Percentiles rank a stretch among this genome's conserved stretches.
These are phyloP conservation scores for Dione vanillae DNA, from an alignment of 2,888 invertebrate species.

Conservation along the genomic window DNA sequence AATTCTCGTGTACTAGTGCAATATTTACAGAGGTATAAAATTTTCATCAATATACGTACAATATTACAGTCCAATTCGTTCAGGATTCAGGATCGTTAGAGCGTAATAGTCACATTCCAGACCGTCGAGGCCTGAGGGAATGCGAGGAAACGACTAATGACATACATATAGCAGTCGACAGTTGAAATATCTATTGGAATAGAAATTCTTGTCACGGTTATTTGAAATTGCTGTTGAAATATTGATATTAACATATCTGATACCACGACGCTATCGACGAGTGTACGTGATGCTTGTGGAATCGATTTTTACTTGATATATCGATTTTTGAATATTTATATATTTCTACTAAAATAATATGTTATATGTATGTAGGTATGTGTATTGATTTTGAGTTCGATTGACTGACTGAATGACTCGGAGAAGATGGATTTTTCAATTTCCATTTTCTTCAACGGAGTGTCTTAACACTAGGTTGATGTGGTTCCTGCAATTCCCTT, in stretches of 20 bases:
- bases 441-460: too few relatives aligned
- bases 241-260: not conserved
- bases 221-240: not conserved
- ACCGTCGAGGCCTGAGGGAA: constrained; percentile 33
- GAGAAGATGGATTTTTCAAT: too few relatives aligned
- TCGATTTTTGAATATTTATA: too few relatives aligned
- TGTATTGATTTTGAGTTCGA: too few relatives aligned
- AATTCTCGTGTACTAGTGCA: too few relatives aligned
- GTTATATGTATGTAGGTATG: too few relatives aligned
- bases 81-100: constrained; percentile 30
- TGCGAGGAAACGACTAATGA: constrained; percentile 24
- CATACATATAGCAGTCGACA: not conserved
- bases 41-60: not conserved
- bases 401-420: too few relatives aligned
- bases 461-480: too few relatives aligned
- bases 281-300: not conserved
- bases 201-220: not conserved
- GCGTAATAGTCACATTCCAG: constrained; percentile 36
- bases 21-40: not conserved
- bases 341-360: too few relatives aligned
- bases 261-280: not conserved
- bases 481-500: too few relatives aligned
- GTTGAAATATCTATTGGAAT: constrained; percentile 17
- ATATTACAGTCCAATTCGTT: constrained; percentile 1
- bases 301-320: not conserved